Conservation (phyloP, 2,113 vertebrate species). For the Jacana jacana region DNA sequence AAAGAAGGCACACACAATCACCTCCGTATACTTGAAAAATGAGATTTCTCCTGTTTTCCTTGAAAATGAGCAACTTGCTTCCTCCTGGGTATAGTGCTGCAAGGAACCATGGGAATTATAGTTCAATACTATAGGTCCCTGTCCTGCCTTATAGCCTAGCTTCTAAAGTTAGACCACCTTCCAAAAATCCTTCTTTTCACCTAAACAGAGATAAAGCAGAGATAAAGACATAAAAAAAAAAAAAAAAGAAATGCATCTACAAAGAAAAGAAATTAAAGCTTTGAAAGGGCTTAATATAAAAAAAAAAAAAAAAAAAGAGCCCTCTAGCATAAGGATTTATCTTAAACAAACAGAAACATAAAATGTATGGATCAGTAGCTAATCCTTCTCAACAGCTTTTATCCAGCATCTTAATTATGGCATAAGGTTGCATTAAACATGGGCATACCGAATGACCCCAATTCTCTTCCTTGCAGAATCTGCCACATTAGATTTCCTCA, state of each 20-base stretch:
- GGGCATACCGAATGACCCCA: neutral
- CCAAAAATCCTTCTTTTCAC: neutral
- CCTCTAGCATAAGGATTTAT: neutral
- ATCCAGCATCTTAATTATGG: neutral
- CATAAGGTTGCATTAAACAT: conserved; percentile 11
- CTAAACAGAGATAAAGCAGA: neutral
- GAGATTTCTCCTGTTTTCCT: neutral
- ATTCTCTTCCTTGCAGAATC: conserved; percentile 14
- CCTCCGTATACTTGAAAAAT: neutral
- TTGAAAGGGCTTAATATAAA: neutral
- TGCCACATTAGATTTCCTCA: conserved; percentile 41
- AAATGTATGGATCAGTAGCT: conserved; percentile 14
- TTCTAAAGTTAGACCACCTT: neutral
- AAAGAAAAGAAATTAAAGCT: neutral
- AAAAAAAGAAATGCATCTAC: neutral
- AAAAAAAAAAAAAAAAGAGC: neutral
- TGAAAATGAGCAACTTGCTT: neutral
- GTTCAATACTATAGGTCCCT: neutral
- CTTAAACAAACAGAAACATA: conserved; percentile 10
- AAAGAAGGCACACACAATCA: neutral
- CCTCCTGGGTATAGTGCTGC: neutral
- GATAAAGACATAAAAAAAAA: no score
- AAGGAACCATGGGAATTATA: neutral
- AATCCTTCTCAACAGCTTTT: conserved; percentile 30
- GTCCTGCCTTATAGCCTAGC: neutral